phyloP scores from a whole-genome alignment of 2,888 invertebrate genomes.

The Scaptomyza parva region DNA sequence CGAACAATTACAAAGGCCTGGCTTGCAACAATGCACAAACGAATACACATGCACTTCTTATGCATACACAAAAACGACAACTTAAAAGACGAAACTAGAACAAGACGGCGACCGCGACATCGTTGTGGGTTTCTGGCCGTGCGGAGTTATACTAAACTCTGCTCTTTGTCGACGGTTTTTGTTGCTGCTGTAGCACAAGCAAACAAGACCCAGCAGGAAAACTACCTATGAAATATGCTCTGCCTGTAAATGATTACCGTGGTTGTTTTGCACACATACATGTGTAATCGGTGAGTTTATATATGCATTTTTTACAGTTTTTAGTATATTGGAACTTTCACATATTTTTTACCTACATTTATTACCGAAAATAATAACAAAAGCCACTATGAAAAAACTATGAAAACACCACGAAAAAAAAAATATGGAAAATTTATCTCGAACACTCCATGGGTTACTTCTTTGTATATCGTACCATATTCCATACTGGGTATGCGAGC shows the following conservation, averaged over 20 bases:
- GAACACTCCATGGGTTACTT: background rate
- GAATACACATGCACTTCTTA: constrained; percentile 59
- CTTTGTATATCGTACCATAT: background rate
- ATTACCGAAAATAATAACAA: background rate
- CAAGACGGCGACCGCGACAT: constrained; percentile 59
- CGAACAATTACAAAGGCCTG: constrained; percentile 42
- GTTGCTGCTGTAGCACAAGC: constrained; percentile 56
- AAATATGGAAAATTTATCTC: background rate
- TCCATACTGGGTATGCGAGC: constrained; percentile 48
- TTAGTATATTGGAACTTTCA: background rate
- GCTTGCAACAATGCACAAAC: constrained; percentile 53
- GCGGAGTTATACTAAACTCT: constrained; percentile 76
- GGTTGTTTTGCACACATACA: background rate
- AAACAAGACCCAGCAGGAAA: constrained; percentile 60
- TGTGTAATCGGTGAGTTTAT: background rate
- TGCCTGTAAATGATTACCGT: constrained; percentile 2
- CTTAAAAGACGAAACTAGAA: constrained; percentile 65
- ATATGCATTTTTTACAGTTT: background rate
- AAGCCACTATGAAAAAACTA: background rate
- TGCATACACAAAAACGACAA: constrained; percentile 68
- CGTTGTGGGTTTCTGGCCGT: constrained; percentile 68
- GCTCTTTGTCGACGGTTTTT: constrained; percentile 61
- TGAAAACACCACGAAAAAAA: background rate
- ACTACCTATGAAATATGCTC: constrained; percentile 16
- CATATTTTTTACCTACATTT: background rate